Evolutionary conservation across 1,140 invertebrate genomes (phyloP).

Genomic region (Euura lappo): DNA sequence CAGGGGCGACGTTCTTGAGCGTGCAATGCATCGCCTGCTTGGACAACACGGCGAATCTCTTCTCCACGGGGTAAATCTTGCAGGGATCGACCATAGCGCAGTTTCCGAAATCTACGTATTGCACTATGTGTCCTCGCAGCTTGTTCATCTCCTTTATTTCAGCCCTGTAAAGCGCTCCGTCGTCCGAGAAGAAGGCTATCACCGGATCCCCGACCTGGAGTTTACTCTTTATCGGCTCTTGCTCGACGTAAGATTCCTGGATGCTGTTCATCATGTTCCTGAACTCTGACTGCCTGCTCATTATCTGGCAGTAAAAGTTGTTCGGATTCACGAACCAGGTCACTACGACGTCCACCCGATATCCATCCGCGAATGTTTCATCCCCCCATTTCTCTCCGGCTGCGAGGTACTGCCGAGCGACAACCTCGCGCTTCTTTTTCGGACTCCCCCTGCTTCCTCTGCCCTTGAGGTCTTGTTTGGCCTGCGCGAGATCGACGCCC

Average conservation of each 20-base stretch:
- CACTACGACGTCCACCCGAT: constrained; percentile 56
- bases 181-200: constrained; percentile 71
- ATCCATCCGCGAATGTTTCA: constrained; percentile 39
- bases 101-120: constrained; percentile 80
- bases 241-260: constrained; percentile 66
- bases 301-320: constrained; percentile 71
- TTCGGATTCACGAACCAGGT: constrained; percentile 72
- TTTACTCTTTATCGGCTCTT: constrained; percentile 46
- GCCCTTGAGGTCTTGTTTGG: constrained; percentile 28
- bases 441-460: background rate
- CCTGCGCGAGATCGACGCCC: constrained; percentile 34
- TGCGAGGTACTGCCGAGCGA: constrained; percentile 47
- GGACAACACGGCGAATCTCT: constrained; percentile 69
- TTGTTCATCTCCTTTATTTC: constrained; percentile 64
- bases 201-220: constrained; percentile 64
- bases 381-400: constrained; percentile 49
- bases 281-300: constrained; percentile 59
- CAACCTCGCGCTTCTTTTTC: constrained; percentile 8
- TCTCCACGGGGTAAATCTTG: constrained; percentile 72
- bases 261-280: constrained; percentile 72
- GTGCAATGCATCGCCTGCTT: constrained; percentile 73
- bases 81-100: constrained; percentile 62
- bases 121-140: constrained; percentile 65
- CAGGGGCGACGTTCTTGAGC: constrained; percentile 64
- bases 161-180: constrained; percentile 72